phyloP scores from a whole-genome alignment of 2,113 vertebrate genomes.

The Macrotus californicus region DNA sequence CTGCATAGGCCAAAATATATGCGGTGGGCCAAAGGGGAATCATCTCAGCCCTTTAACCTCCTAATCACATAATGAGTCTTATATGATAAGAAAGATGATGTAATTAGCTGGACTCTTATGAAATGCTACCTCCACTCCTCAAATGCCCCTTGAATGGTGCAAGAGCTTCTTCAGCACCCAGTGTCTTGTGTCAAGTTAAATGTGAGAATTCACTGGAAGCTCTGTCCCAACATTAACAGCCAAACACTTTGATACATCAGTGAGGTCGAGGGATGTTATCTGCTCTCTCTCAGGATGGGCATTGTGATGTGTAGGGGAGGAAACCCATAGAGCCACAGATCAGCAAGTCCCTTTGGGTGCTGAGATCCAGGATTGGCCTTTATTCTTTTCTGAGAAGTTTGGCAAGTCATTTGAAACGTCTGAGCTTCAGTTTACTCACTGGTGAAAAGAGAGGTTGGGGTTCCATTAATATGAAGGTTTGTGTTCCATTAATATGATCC shows the following conservation, averaged over 20 bases:
- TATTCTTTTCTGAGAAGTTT: not conserved
- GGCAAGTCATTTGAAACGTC: not conserved
- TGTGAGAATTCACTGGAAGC: not conserved
- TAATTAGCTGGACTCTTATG: fast-evolving
- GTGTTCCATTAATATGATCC: not conserved
- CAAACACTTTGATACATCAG: too few relatives aligned
- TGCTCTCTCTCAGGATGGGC: fast-evolving
- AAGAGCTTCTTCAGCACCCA: fast-evolving
- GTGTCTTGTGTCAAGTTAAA: not conserved
- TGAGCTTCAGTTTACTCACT: not conserved
- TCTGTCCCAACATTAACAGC: not conserved
- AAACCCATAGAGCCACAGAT: fast-evolving
- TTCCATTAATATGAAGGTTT: not conserved
- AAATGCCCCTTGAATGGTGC: fast-evolving
- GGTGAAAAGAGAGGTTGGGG: not conserved
- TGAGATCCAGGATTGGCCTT: not conserved
- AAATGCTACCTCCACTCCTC: too few relatives aligned
- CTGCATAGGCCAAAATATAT: fast-evolving
- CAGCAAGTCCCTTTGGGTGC: too few relatives aligned
- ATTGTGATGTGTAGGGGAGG: not conserved
- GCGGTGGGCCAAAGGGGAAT: fast-evolving
- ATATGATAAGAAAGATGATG: fast-evolving
- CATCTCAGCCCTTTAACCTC: too few relatives aligned
- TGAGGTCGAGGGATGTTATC: fast-evolving
- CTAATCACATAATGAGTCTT: fast-evolving